Evolutionary conservation across 2,113 vertebrate species (phyloP).

Genomic region (Sinocyclocheilus anophthalmus): DNA sequence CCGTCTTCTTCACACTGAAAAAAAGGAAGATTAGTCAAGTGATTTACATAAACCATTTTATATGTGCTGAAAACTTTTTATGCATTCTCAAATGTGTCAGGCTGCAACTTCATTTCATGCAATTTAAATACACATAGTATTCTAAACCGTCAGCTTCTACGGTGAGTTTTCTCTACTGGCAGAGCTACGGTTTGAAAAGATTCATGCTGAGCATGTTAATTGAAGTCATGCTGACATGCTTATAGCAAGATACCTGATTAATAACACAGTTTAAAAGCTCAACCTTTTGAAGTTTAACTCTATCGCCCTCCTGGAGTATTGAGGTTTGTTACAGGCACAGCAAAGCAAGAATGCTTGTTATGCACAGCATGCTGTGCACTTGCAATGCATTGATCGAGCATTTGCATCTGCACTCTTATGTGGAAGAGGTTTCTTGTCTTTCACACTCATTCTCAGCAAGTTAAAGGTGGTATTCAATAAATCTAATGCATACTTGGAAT

Average conservation of each 20-base stretch:
- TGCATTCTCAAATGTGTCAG: background rate
- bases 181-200: background rate
- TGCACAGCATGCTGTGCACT: background rate
- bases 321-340: background rate
- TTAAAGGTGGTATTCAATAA: background rate
- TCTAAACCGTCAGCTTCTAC: background rate
- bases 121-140: too few species aligned
- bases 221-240: background rate
- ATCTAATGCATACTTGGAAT: background rate
- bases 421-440: background rate
- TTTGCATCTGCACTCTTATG: background rate
- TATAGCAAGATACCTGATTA: conserved; percentile 12
- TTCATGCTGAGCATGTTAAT: conserved; percentile 4
- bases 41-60: too few species aligned
- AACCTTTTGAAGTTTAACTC: background rate
- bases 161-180: background rate
- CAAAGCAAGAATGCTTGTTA: background rate
- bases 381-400: background rate
- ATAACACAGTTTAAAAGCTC: conserved; percentile 7
- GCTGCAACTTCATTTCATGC: too few species aligned
- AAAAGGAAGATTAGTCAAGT: too few species aligned
- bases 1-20: conserved; percentile 94
- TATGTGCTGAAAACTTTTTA: background rate
- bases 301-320: background rate
- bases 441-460: background rate